Conservation (phyloP, 2,797 vertebrate genomes). For the Sardinella longiceps region DNA sequence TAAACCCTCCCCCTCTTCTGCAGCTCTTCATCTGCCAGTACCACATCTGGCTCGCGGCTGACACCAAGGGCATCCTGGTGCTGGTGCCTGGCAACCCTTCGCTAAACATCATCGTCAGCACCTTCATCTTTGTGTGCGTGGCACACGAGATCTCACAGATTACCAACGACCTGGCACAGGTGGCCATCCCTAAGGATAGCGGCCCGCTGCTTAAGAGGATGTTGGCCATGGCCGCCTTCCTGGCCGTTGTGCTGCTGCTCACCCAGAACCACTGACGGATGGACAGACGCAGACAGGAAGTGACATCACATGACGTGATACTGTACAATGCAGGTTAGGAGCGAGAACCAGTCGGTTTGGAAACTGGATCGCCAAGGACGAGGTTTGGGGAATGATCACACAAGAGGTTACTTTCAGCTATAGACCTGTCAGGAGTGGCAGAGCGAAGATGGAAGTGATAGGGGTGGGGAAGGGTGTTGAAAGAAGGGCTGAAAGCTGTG, state of each 20-base stretch:
- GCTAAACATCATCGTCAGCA: conserved; percentile 93
- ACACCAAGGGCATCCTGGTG: conserved; percentile 95
- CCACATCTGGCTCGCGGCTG: conserved; percentile 97
- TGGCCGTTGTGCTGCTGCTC: conserved; percentile 79
- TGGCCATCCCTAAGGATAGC: conserved; percentile 93
- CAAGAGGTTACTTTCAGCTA: not conserved
- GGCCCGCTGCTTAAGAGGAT: conserved; percentile 86
- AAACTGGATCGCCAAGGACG: not conserved
- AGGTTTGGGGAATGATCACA: not conserved
- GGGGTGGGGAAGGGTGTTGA: not conserved
- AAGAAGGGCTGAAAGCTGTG: not conserved
- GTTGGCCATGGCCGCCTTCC: conserved; percentile 75
- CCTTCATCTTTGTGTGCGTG: conserved; percentile 98
- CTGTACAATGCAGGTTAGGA: not conserved
- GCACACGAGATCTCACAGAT: conserved; percentile 97
- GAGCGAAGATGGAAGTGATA: not conserved
- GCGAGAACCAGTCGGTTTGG: not conserved
- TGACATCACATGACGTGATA: not conserved
- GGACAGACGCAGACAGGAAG: not conserved
- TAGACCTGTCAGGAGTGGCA: not conserved
- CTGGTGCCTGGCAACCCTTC: conserved; percentile 92
- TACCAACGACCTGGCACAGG: conserved; percentile 94
- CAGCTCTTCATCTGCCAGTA: conserved; percentile 99
- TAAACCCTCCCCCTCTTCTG: conserved; percentile 42
- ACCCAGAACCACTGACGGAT: conserved; percentile 68